Evolutionary conservation across 2,113 vertebrate genomes (phyloP).

Genomic region (Gorsachius goisagi): DNA sequence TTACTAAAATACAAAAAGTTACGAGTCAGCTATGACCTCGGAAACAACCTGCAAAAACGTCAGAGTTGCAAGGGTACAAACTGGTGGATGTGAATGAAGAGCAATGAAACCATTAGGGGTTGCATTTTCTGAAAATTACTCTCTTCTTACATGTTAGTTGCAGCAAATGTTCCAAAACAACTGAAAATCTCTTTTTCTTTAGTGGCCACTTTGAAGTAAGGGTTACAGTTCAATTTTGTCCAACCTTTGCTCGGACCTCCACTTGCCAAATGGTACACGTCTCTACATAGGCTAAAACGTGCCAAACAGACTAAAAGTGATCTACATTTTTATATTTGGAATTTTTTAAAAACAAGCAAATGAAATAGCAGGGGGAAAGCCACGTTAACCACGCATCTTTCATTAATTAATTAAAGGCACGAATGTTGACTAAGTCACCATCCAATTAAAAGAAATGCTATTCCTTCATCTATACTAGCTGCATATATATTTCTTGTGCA

Average conservation of each 20-base stretch:
- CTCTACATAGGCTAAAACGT: background rate
- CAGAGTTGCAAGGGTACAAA: background rate
- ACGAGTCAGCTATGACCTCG: background rate
- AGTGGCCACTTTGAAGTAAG: background rate
- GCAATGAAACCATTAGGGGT: background rate
- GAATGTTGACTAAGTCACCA: background rate
- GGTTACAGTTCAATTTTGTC: background rate
- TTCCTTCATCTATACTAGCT: background rate
- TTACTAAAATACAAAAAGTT: background rate
- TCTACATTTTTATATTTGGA: background rate
- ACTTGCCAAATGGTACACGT: background rate
- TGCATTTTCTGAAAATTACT: background rate
- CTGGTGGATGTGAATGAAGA: background rate
- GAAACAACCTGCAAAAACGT: background rate
- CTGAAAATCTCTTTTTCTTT: background rate
- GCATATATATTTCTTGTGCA: background rate
- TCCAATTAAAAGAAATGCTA: background rate
- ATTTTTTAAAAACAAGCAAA: background rate
- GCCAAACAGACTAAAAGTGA: background rate
- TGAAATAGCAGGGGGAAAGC: background rate
- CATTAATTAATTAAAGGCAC: background rate
- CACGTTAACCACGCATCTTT: background rate
- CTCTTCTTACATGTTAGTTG: background rate
- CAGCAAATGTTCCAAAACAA: background rate
- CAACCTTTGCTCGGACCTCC: background rate